phyloP scores from a whole-genome alignment of 2,797 vertebrate species.

The Chromobotia macracanthus region DNA sequence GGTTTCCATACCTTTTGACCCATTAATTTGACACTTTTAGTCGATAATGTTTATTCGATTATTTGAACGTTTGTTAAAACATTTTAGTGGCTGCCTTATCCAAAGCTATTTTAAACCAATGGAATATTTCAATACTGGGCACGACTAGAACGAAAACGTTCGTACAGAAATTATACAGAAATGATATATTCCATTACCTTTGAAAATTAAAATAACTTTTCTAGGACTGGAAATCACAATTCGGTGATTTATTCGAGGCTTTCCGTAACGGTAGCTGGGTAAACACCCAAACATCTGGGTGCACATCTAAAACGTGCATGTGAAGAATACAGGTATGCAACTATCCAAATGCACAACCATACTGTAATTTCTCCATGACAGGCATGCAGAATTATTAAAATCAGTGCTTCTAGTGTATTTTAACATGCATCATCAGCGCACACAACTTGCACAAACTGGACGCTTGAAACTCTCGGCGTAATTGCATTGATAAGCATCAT shows the following conservation, averaged over 20 bases:
- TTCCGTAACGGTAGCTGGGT: not conserved
- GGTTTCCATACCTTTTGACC: not conserved
- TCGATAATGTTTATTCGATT: not conserved
- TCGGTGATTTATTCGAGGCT: not conserved
- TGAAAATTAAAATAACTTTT: not conserved
- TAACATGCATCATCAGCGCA: not conserved
- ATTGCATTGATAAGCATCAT: conserved; percentile 15
- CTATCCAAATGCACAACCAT: not conserved
- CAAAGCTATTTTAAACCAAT: not conserved
- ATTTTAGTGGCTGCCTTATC: not conserved
- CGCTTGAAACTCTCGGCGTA: conserved; percentile 24
- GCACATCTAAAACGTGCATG: not conserved
- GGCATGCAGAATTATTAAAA: not conserved
- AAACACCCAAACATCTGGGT: conserved; percentile 1
- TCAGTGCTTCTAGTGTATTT: not conserved
- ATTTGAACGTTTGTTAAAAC: too few species aligned
- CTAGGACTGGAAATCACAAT: not conserved
- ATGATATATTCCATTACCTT: not conserved
- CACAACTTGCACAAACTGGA: conserved; percentile 25
- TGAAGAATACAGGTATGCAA: conserved; percentile 13
- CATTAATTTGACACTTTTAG: not conserved
- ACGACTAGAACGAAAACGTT: not conserved
- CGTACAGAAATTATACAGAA: not conserved
- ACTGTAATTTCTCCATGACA: not conserved
- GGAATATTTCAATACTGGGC: not conserved